Conservation (phyloP, 2,113 vertebrate genomes). For the Carollia perspicillata region DNA sequence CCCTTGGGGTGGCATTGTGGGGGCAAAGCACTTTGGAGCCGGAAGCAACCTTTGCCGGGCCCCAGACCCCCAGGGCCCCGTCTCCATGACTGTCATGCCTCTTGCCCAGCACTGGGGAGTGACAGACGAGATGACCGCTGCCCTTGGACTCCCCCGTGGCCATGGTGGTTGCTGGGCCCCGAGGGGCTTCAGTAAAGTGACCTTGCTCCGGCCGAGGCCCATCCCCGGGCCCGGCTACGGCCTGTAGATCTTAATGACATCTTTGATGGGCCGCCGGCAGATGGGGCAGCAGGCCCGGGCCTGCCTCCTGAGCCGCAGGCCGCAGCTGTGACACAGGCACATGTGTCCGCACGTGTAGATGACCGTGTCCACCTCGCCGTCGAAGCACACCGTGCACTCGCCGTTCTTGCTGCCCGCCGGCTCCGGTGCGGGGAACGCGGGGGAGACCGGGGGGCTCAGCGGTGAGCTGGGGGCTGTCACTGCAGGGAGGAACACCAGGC, state of each 20-base stretch:
- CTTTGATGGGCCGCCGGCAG: slow-evolving; percentile 96
- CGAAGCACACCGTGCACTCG: slow-evolving; percentile 97
- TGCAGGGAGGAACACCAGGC: slow-evolving; percentile 63
- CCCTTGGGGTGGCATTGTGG: not conserved
- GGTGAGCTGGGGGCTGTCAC: slow-evolving; percentile 98
- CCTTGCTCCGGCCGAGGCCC: slow-evolving; percentile 69
- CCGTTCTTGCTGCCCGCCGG: slow-evolving; percentile 88
- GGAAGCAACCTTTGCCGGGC: not conserved
- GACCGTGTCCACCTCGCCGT: slow-evolving; percentile 97
- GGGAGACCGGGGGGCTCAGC: slow-evolving; percentile 92
- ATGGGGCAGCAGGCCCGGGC: slow-evolving; percentile 96
- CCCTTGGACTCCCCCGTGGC: slow-evolving; percentile 2
- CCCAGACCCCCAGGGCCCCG: not conserved
- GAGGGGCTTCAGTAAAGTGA: slow-evolving; percentile 71
- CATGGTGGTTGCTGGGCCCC: not conserved
- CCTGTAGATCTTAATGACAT: slow-evolving; percentile 98
- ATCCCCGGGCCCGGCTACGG: slow-evolving; percentile 82
- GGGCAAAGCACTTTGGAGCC: slow-evolving; percentile 42
- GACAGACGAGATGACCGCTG: not conserved
- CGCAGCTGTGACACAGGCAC: slow-evolving; percentile 97
- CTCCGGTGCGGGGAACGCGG: slow-evolving; percentile 84
- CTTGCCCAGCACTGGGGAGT: not conserved
- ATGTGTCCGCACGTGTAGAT: slow-evolving; percentile 99
- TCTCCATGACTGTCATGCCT: not conserved
- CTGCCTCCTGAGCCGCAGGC: slow-evolving; percentile 95